Base-by-base conservation (phyloP, 2,888 invertebrate genomes). In the Colletes collaris region DNA sequence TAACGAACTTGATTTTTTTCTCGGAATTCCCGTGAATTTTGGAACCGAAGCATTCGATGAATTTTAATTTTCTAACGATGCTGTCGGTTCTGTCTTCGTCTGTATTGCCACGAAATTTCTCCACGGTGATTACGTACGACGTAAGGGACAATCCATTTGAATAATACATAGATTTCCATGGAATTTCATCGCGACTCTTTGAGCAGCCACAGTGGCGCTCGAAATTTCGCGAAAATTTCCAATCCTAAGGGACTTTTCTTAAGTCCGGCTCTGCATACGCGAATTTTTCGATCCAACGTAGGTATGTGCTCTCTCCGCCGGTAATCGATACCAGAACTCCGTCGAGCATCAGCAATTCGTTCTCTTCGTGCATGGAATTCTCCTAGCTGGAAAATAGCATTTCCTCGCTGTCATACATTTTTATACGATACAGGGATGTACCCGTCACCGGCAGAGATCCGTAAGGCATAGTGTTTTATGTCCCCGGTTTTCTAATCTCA, bases 401-500 rank as follows among this genome's bases (percentile, higher is more conserved):
- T 80, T 74, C 74, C 79, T 80, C 68, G 74, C 80, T 74, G 73
- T 79, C 81, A 80, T 80, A 80, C 81, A 79, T 79, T 79, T 79
- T 79, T 79, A 79, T 79, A 79, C 72, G 79, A 79, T 72, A 79
- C 66, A 72, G 66, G 65, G 79, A 71, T 79, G 66, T 56, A 46
- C 60, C 79, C 79, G 79, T 79, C 79, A 71, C 56, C 71, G 79
- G 60, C 79, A 79, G 77, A 52, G 63, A 27, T 79, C 79, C 66
- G 49, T 27, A 3, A 44, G 64, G 52, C 53, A n/a, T 62, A 27
- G 27, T 71, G 62, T 62, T 55, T 65, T 66, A 69, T 49, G 64
- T 78, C 70, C 27, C 59, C 49, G 58, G 70, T 53, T 50, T 78
- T 53, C 59, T 78, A 78, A 78, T 78, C 70, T 62, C 19, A 46